Evolutionary conservation across 1,140 invertebrate genomes (phyloP), one percentile per base, ranked within the genome.

Genomic region (Caerostris extrusa): DNA sequence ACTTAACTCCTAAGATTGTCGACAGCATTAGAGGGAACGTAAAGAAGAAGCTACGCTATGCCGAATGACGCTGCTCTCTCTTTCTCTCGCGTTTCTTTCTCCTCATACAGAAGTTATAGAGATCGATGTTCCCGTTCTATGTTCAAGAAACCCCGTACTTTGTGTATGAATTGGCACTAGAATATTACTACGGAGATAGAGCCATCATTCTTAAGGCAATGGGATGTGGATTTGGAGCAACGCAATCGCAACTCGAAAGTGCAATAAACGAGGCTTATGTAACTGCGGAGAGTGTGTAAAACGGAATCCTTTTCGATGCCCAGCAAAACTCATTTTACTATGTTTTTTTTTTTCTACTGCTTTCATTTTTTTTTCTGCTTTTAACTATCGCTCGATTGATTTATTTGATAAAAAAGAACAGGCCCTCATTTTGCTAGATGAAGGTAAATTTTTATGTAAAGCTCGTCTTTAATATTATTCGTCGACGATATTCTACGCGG

Each of bases 191-290:
- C 56, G 17, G 83, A 85, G 83, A 60, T 57, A 85, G 83, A 85
- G 83, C 83, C 83, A 85, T 85, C 83, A 85, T 85, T 85, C 83
- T 85, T 85, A 85, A 85, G 83, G 83, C 83, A 85, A 85, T 85
- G 83, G 83, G 83, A 85, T 56, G 83, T 85, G 83, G 83, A 85
- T 85, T 85, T 60, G 56, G 71, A 77, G 71, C 71, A 77, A 77
- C 71, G 71, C 71, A 77, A 50, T 77, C 71, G 50, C 71, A 53
- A 77, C 50, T 77, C 71, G 50, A 77, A 77, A 85, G 55, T 85
- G 83, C 19, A 85, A 85, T 85, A 85, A 85, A 85, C 83, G 55
- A 56, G 56, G 57, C 83, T 85, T 85, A 85, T 85, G 19, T 58
- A 77, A 58, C 83, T 85, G 83, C 56, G 17, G 83, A 77, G 71